phyloP scores from a whole-genome alignment of 1,140 invertebrate species.

The Hydropsyche tenuis region DNA sequence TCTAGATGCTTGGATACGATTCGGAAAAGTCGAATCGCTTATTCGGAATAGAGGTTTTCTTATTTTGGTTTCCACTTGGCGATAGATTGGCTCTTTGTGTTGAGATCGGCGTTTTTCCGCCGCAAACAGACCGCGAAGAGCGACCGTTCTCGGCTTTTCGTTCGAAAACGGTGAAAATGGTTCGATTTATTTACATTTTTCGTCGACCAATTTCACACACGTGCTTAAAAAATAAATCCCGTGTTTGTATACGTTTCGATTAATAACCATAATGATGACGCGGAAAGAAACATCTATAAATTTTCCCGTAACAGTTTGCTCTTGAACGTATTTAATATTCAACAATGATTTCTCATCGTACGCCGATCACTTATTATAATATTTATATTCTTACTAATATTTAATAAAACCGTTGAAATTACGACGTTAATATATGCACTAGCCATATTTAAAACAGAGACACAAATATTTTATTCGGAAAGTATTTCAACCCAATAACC shows the following conservation, averaged over 20 bases:
- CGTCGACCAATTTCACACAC: neutral
- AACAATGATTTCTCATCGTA: too few relatives aligned
- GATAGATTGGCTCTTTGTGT: conserved; percentile 27
- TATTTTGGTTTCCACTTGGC: neutral
- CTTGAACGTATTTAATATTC: too few relatives aligned
- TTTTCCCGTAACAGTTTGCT: too few relatives aligned
- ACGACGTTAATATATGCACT: too few relatives aligned
- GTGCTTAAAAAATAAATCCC: neutral
- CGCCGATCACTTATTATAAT: too few relatives aligned
- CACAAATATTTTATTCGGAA: too few relatives aligned
- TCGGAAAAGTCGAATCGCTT: conserved; percentile 7
- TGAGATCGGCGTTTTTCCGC: conserved; percentile 5
- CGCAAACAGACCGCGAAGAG: conserved; percentile 29
- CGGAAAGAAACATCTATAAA: too few relatives aligned
- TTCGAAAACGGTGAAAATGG: conserved; percentile 1
- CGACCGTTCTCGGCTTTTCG: neutral
- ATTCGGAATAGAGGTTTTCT: conserved; percentile 4
- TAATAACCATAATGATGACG: too few relatives aligned
- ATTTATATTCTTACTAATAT: too few relatives aligned
- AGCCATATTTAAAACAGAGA: too few relatives aligned
- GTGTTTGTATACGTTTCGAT: neutral
- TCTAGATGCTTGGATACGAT: conserved; percentile 19
- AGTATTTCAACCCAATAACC: too few relatives aligned
- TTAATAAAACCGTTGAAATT: too few relatives aligned
- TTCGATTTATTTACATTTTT: neutral